Percentiles rank a stretch among this genome's conserved stretches.
Conservation (phyloP, 2,888 invertebrate species). For the Ophion ellenae region DNA sequence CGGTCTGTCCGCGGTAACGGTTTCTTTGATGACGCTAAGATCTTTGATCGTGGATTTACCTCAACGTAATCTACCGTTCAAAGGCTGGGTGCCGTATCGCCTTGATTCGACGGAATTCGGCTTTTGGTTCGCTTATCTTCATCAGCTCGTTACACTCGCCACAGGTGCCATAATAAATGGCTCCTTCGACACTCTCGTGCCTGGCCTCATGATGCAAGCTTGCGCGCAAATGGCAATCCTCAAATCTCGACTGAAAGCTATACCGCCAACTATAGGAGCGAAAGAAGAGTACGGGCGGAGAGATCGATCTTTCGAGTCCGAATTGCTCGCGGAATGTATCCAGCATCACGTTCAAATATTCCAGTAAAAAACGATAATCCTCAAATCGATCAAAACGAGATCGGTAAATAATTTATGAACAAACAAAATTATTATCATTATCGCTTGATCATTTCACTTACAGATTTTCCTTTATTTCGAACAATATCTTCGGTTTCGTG, state of each 20-base stretch:
- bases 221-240: constrained; percentile 76
- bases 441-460: constrained; percentile 20
- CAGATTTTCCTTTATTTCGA: constrained; percentile 62
- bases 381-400: not conserved
- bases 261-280: constrained; percentile 35
- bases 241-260: constrained; percentile 67
- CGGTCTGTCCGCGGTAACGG: constrained; percentile 5
- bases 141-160: constrained; percentile 63
- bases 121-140: constrained; percentile 59
- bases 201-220: constrained; percentile 68
- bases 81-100: constrained; percentile 8
- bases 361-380: constrained; percentile 32
- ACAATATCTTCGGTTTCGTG: constrained; percentile 65
- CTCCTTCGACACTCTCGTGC: constrained; percentile 74
- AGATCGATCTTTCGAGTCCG: constrained; percentile 22
- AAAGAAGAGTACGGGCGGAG: constrained; percentile 5
- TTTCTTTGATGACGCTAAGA: constrained; percentile 29
- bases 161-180: constrained; percentile 68
- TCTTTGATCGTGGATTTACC: constrained; percentile 59
- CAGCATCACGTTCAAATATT: constrained; percentile 63
- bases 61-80: constrained; percentile 47
- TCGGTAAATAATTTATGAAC: not conserved
- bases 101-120: constrained; percentile 13
- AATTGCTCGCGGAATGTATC: constrained; percentile 52
- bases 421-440: no score